Conservation (phyloP, 2,888 invertebrate species). For the Aethes cnicana region DNA sequence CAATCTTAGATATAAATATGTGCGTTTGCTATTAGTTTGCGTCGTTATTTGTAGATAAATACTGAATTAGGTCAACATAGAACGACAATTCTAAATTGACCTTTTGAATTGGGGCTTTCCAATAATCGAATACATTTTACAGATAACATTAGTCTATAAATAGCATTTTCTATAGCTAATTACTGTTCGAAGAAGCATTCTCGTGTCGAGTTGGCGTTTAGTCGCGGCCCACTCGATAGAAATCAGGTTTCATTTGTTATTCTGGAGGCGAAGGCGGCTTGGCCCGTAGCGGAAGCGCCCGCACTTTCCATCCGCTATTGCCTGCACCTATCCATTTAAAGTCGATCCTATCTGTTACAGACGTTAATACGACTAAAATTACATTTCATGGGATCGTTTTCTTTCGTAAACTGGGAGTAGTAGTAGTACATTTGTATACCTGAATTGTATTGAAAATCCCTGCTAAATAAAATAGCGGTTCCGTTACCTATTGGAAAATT, state of each 20-base stretch:
- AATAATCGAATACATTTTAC: background rate
- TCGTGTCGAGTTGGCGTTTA: conserved; percentile 52
- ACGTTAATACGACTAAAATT: conserved; percentile 1
- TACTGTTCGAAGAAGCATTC: conserved; percentile 43
- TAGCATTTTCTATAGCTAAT: conserved; percentile 38
- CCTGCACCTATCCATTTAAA: conserved; percentile 62
- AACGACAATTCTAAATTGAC: too few relatives aligned
- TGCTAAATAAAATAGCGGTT: too few relatives aligned
- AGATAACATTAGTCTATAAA: conserved; percentile 33
- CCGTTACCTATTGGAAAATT: too few relatives aligned
- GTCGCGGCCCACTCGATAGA: conserved; percentile 72
- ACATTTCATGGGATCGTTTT: too few relatives aligned
- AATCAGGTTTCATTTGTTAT: conserved; percentile 82
- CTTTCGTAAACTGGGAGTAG: too few relatives aligned
- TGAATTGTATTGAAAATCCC: too few relatives aligned
- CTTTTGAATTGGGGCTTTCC: background rate
- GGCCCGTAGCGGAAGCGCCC: conserved; percentile 71
- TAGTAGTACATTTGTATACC: too few relatives aligned
- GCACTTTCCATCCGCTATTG: conserved; percentile 77
- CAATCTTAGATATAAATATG: too few relatives aligned
- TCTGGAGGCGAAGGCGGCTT: conserved; percentile 75
- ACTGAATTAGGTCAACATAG: too few relatives aligned
- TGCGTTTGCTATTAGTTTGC: too few relatives aligned
- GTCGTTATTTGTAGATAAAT: too few relatives aligned
- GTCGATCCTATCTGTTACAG: conserved; percentile 47